Conservation (phyloP, 1,140 invertebrate species). For the Druon quercuslanigerum region DNA sequence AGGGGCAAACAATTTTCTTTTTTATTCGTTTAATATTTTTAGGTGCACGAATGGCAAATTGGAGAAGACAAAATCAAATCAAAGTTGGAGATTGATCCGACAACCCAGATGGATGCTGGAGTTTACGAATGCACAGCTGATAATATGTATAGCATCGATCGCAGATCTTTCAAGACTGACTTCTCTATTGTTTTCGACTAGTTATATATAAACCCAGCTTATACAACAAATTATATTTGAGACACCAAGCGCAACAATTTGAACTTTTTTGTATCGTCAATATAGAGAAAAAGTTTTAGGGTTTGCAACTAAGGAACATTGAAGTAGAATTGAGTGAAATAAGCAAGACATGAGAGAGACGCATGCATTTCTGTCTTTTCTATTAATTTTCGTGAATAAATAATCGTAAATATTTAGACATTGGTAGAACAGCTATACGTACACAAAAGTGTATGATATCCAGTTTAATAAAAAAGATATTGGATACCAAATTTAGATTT, state of each 20-base stretch:
- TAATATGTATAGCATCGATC: slow-evolving; percentile 94
- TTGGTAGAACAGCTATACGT: no score
- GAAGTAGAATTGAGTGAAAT: no score
- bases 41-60: slow-evolving; percentile 92
- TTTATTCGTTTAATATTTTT: slow-evolving; percentile 42
- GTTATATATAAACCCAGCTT: slow-evolving; percentile 33
- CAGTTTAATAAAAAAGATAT: no score
- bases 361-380: no score
- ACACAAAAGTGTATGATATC: no score
- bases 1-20: slow-evolving; percentile 26
- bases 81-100: slow-evolving; percentile 95
- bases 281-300: no score
- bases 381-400: no score
- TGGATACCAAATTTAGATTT: no score
- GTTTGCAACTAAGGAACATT: no score
- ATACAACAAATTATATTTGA: no score
- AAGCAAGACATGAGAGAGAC: no score
- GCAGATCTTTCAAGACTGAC: slow-evolving; percentile 92
- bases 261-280: background rate
- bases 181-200: slow-evolving; percentile 93
- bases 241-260: background rate
- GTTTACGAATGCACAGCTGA: slow-evolving; percentile 94
- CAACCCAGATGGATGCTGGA: slow-evolving; percentile 93
- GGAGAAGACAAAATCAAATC: slow-evolving; percentile 90
- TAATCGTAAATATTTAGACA: no score